Conservation (phyloP, 2,797 vertebrate genomes). For the Scarus forsteni region DNA sequence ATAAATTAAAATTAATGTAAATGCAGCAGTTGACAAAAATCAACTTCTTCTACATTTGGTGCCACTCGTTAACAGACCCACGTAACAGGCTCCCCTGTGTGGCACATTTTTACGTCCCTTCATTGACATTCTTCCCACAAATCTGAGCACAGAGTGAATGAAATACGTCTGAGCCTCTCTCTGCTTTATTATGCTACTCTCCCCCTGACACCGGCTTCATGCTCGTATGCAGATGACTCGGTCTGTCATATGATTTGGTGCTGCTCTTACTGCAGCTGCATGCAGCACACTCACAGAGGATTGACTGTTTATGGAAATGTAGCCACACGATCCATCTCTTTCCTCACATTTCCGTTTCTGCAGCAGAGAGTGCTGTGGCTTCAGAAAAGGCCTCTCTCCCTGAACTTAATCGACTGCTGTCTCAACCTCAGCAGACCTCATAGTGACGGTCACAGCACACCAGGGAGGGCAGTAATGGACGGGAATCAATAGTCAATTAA, state of each 20-base stretch:
- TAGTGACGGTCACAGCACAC: slow-evolving; percentile 30
- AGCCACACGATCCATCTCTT: slow-evolving; percentile 25
- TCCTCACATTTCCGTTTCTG: slow-evolving; percentile 7
- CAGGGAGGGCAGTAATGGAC: slow-evolving; percentile 9
- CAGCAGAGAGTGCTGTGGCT: slow-evolving; percentile 13
- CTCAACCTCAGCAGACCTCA: slow-evolving; percentile 23
- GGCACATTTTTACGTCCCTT: slow-evolving; percentile 18
- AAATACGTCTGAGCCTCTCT: slow-evolving; percentile 1
- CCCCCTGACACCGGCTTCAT: slow-evolving; percentile 5
- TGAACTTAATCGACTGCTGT: slow-evolving; percentile 32
- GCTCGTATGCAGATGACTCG: slow-evolving; percentile 2
- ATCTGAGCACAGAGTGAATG: slow-evolving; percentile 12
- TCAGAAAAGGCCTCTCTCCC: slow-evolving; percentile 10
- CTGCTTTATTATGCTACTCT: slow-evolving; percentile 10
- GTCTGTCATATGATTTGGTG: slow-evolving; percentile 1
- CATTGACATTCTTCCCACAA: slow-evolving; percentile 10
- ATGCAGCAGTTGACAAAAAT: no score
- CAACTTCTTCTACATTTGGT: no score
- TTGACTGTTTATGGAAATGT: slow-evolving; percentile 43
- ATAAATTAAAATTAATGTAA: no score
- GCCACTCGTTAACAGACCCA: no score
- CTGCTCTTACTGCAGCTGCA: slow-evolving; percentile 1
- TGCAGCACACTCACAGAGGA: slow-evolving; percentile 8
- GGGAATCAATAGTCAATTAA: slow-evolving; percentile 33
- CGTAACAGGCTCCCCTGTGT: not conserved